Percentiles rank a stretch among this genome's conserved stretches.
These are phyloP conservation scores for Morelia viridis DNA, from an alignment of 2,797 vertebrate species.

Conservation along the genomic window DNA sequence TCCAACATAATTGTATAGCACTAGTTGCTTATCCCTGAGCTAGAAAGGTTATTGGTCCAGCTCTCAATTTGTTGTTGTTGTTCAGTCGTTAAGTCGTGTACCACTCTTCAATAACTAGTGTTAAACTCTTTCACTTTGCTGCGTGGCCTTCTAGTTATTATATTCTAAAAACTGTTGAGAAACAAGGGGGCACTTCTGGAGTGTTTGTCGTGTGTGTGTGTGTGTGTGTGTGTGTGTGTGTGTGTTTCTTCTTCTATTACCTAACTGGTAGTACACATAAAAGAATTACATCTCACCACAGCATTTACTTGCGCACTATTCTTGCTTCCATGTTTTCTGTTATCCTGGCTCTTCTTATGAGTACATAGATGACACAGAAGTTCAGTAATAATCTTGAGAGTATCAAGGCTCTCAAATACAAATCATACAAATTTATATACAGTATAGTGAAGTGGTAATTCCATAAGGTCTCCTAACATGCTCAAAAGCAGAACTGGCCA, in stretches of 20 bases:
- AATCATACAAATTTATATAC: rapidly evolving
- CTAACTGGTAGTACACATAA: constrained; percentile 7
- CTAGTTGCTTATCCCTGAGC: background rate
- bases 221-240: rapidly evolving
- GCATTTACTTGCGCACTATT: background rate
- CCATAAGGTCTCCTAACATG: background rate
- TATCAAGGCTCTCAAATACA: rapidly evolving
- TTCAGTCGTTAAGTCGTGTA: no score
- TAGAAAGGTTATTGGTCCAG: background rate
- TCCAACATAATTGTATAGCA: background rate
- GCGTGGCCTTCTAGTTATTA: background rate
- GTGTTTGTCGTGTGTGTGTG: background rate
- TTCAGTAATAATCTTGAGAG: rapidly evolving
- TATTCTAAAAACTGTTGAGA: background rate
- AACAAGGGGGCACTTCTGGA: background rate
- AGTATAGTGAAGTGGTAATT: background rate
- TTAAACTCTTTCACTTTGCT: background rate
- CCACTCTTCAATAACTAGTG: background rate
- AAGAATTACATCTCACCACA: background rate
- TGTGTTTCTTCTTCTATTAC: background rate
- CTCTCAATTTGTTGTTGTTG: background rate
- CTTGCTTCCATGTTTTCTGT: rapidly evolving
- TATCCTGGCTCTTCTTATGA: background rate
- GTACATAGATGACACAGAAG: rapidly evolving
- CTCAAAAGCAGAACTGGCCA: constrained; percentile 43